Evolutionary conservation across 2,797 vertebrate genomes (phyloP).

Genomic region (Lepus townsendii): DNA sequence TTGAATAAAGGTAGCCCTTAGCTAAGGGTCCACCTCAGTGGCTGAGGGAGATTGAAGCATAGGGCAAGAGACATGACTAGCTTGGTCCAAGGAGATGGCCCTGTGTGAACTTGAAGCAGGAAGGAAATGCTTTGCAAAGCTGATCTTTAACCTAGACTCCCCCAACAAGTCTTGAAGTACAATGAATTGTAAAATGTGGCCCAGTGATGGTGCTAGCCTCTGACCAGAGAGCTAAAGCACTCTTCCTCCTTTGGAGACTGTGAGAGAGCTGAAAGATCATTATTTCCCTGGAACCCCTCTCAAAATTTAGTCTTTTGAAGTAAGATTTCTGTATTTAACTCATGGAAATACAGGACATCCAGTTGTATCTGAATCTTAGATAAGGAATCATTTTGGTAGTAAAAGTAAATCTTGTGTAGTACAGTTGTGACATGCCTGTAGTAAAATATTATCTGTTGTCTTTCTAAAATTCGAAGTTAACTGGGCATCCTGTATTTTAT

Average conservation of each 20-base stretch:
- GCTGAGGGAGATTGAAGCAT: neutral
- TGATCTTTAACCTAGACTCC: neutral
- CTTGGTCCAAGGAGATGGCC: neutral
- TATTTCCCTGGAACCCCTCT: neutral
- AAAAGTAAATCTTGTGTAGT: neutral
- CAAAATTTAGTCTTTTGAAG: neutral
- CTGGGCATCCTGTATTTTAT: neutral
- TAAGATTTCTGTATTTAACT: neutral
- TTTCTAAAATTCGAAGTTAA: slow-evolving; percentile 33
- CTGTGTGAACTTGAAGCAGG: neutral
- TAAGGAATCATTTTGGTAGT: neutral
- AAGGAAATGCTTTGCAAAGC: neutral
- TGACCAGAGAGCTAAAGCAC: neutral
- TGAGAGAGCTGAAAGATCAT: neutral
- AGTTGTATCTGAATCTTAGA: slow-evolving; percentile 34
- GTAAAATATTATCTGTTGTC: neutral
- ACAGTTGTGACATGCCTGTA: neutral
- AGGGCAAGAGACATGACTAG: neutral
- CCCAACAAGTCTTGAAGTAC: neutral
- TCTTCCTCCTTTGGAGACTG: fast-evolving
- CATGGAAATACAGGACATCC: neutral
- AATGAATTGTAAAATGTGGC: neutral
- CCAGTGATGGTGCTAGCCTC: neutral
- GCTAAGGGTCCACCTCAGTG: neutral
- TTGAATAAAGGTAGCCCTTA: neutral